Evolutionary conservation across 2,888 invertebrate species (phyloP).

Genomic region (Spodoptera picta): DNA sequence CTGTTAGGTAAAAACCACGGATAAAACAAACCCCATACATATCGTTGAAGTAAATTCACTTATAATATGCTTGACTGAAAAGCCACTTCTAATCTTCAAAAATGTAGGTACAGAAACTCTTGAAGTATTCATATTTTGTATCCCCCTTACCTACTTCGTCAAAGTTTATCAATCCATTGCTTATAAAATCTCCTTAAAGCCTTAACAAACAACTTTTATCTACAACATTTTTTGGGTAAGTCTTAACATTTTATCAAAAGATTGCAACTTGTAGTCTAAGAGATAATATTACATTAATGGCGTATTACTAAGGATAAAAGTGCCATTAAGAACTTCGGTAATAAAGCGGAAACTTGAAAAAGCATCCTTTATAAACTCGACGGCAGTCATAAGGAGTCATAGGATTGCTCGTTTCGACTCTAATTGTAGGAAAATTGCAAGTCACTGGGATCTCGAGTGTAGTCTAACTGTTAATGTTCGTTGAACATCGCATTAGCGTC

Average conservation of each 20-base stretch:
- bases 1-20: too few species aligned
- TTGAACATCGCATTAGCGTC: constrained; percentile 39
- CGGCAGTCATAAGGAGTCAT: constrained; percentile 22
- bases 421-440: constrained; percentile 52
- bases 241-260: constrained; percentile 20
- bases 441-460: constrained; percentile 29
- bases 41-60: too few species aligned
- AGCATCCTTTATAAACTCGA: constrained; percentile 31
- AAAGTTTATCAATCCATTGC: too few species aligned
- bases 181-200: too few species aligned
- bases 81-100: too few species aligned
- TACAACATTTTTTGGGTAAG: not conserved
- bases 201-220: not conserved
- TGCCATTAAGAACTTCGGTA: constrained; percentile 52
- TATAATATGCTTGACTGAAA: too few species aligned
- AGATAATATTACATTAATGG: constrained; percentile 43
- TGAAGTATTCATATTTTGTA: not conserved
- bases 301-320: constrained; percentile 51
- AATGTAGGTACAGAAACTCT: too few species aligned
- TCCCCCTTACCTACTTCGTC: not conserved
- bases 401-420: constrained; percentile 35
- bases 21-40: too few species aligned
- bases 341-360: constrained; percentile 50
- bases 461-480: constrained; percentile 37
- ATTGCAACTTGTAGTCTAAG: constrained; percentile 24